Evolutionary conservation across 2,797 vertebrate genomes (phyloP).

Genomic region (Podarcis lilfordi): DNA sequence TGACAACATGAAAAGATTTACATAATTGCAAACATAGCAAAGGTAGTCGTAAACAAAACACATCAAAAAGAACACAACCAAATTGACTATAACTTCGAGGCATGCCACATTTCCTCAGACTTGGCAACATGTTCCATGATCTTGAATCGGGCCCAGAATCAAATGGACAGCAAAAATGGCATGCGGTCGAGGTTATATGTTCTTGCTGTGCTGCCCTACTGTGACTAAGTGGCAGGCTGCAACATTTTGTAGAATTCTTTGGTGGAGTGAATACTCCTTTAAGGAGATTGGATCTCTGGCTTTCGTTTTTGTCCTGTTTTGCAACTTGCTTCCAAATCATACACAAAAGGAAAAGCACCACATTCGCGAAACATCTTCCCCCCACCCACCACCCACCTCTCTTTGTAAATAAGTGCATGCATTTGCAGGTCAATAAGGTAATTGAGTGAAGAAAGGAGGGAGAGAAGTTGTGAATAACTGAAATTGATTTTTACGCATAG

Average conservation of each 20-base stretch:
- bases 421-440: constrained; percentile 72
- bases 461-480: constrained; percentile 68
- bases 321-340: neutral
- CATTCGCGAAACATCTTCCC: neutral
- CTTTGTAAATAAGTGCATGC: constrained; percentile 61
- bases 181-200: neutral
- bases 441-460: constrained; percentile 68
- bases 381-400: neutral
- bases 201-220: neutral
- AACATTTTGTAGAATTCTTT: neutral
- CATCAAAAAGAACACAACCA: no score
- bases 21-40: no score
- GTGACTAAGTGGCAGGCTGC: neutral
- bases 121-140: no score
- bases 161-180: neutral
- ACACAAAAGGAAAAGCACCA: neutral
- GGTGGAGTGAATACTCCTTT: neutral
- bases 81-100: no score
- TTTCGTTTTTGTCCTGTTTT: neutral
- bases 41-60: no score
- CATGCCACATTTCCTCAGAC: no score
- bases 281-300: neutral
- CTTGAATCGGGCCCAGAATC: neutral
- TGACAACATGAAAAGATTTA: no score
- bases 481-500: constrained; percentile 68